phyloP scores from a whole-genome alignment of 2,888 invertebrate genomes.

The Sminthurinus aureus region DNA sequence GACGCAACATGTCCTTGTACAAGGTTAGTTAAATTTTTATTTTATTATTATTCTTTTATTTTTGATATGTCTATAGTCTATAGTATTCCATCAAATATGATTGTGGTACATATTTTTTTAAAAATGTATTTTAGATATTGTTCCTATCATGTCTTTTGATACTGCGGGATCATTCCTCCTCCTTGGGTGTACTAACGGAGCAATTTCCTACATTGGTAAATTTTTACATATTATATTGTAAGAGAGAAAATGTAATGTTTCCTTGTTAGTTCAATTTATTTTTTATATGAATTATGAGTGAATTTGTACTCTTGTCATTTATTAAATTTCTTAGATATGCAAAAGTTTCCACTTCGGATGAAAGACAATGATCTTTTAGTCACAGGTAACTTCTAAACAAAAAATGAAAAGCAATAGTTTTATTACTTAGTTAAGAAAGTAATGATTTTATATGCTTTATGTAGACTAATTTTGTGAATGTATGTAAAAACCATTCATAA shows the following conservation, averaged over 20 bases:
- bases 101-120: too few relatives aligned
- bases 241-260: neutral
- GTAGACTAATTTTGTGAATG: neutral
- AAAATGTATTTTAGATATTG: constrained; percentile 74
- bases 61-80: too few relatives aligned
- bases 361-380: constrained; percentile 98
- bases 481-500: neutral
- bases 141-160: constrained; percentile 94
- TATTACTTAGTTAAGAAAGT: neutral
- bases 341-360: constrained; percentile 98
- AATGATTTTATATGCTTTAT: neutral
- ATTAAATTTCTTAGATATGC: constrained; percentile 81
- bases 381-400: constrained; percentile 69
- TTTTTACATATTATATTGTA: neutral
- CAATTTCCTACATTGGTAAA: constrained; percentile 94
- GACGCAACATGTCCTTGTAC: constrained; percentile 89
- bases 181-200: constrained; percentile 94
- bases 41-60: too few relatives aligned
- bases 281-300: neutral
- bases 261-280: too few relatives aligned
- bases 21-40: constrained; percentile 63
- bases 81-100: too few relatives aligned
- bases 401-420: neutral
- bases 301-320: neutral
- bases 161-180: constrained; percentile 95